phyloP scores from a whole-genome alignment of 2,888 invertebrate genomes.

The Mimumesa dahlbomi region DNA sequence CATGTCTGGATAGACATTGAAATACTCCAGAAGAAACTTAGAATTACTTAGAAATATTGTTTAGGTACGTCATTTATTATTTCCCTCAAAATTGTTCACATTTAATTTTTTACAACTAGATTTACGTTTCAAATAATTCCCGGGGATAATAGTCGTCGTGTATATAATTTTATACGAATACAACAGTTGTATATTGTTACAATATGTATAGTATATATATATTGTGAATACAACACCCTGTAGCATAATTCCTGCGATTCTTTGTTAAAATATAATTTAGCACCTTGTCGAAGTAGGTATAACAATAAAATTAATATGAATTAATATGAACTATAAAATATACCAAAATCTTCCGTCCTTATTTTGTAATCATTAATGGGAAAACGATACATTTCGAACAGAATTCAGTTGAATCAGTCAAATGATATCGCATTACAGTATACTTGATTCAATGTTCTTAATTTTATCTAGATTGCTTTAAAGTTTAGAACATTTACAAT shows the following conservation, averaged over 20 bases:
- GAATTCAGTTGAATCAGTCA: too few relatives aligned
- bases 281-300: not conserved
- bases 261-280: not conserved
- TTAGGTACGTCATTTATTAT: not conserved
- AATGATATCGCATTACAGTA: too few relatives aligned
- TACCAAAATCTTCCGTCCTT: not conserved
- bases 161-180: conserved; percentile 2
- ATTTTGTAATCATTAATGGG: not conserved
- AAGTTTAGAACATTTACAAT: not conserved
- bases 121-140: not conserved
- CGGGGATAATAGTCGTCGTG: not conserved
- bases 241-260: not conserved
- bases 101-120: not conserved
- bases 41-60: not conserved
- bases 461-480: conserved; percentile 3
- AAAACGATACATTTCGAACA: too few relatives aligned
- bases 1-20: too few relatives aligned
- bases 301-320: not conserved
- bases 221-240: conserved; percentile 5
- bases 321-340: not conserved
- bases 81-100: not conserved
- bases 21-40: too few relatives aligned
- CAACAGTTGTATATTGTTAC: not conserved
- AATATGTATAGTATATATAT: not conserved
- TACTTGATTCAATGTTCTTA: not conserved